Evolutionary conservation across 2,888 invertebrate genomes (phyloP).

Genomic region (Cloeon dipterum): DNA sequence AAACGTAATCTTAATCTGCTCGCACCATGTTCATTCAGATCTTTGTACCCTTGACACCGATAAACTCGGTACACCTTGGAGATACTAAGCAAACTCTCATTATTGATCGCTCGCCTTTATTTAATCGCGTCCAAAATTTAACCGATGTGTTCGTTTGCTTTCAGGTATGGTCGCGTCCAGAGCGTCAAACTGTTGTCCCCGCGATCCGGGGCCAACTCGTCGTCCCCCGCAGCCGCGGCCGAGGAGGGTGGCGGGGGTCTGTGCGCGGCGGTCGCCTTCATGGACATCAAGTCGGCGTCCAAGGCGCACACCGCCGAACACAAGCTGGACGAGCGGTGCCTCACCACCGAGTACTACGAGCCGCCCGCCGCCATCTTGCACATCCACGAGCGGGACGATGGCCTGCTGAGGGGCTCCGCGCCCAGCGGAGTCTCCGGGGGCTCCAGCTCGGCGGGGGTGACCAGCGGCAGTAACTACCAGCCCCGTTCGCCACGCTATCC

Average conservation of each 20-base stretch:
- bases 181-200: conserved; percentile 75
- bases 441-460: conserved; percentile 26
- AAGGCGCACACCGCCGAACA: conserved; percentile 83
- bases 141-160: too few species aligned
- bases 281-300: conserved; percentile 90
- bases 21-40: too few species aligned
- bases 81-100: too few species aligned
- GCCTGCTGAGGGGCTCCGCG: conserved; percentile 5
- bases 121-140: too few species aligned
- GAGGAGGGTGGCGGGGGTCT: conserved; percentile 35
- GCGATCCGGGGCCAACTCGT: conserved; percentile 18
- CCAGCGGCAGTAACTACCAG: conserved; percentile 21
- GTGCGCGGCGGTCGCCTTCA: conserved; percentile 82
- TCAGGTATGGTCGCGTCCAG: conserved; percentile 96
- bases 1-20: too few species aligned
- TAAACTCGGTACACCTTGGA: too few species aligned
- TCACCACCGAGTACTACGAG: conserved; percentile 82
- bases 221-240: conserved; percentile 11
- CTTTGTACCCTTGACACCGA: too few species aligned
- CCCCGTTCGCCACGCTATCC: conserved; percentile 22
- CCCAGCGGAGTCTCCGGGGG: conserved; percentile 18
- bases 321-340: conserved; percentile 63
- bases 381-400: conserved; percentile 5
- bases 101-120: too few species aligned
- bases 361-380: conserved; percentile 22